phyloP scores from a whole-genome alignment of 2,888 invertebrate species.

The Sipha maydis region DNA sequence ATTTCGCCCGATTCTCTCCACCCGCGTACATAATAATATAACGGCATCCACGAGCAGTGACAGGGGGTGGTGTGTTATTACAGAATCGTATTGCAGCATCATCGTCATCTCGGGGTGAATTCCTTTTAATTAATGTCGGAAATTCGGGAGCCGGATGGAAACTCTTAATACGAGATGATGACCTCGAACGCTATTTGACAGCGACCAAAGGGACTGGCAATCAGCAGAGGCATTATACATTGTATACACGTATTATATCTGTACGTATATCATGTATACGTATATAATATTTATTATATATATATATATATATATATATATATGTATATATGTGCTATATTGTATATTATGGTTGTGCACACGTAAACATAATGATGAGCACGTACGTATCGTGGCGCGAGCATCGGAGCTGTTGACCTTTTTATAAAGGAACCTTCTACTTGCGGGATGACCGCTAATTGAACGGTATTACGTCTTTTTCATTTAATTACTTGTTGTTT shows the following conservation, averaged over 20 bases:
- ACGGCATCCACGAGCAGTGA: not conserved
- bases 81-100: not conserved
- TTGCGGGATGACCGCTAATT: constrained; percentile 32
- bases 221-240: constrained; percentile 44
- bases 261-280: no score
- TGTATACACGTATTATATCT: not conserved
- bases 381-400: not conserved
- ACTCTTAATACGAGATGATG: constrained; percentile 41
- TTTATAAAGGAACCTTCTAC: constrained; percentile 2
- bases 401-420: constrained; percentile 29
- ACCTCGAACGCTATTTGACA: constrained; percentile 57
- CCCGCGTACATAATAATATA: not conserved
- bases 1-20: not conserved
- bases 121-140: constrained; percentile 57
- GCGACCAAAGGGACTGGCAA: constrained; percentile 60
- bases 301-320: no score
- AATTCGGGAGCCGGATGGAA: constrained; percentile 50
- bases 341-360: no score
- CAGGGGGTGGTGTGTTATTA: constrained; percentile 10
- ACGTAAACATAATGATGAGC: no score
- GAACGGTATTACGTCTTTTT: constrained; percentile 47
- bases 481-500: constrained; percentile 56
- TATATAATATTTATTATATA: not conserved
- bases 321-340: no score
- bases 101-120: constrained; percentile 10